Base-by-base conservation (phyloP, 2,888 invertebrate genomes). In the Epirrhoe alternata region DNA sequence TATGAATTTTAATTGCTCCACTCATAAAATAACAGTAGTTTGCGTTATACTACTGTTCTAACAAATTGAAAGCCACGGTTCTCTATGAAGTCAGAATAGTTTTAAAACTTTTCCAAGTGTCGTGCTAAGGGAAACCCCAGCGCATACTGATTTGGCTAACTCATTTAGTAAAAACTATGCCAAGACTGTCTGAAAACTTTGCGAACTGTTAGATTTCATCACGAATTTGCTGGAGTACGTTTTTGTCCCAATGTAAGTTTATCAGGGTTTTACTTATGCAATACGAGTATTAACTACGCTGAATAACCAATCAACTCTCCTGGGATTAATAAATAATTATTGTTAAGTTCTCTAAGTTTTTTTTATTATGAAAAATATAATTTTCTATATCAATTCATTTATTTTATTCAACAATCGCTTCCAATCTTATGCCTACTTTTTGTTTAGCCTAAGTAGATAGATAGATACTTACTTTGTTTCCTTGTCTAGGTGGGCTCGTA, bases 91-190 rank as follows among this genome's bases (percentile, higher is more conserved):
- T 14, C 50, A 24, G 50, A 58, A 58, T 58, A 58, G 50, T 58
- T 50, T 7, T 38, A 58, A 38, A 58, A 58, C 24, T 50, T 58
- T 49, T 49, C 17, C 17, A 38, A 50, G 50, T 47, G 33, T 12
- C 45, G 31, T 49, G 49, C 49, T 12, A 47, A 47, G 52, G 58
- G 33, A 47, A 53, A 53, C 58, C 42, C 49, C 58, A 52, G 51
- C 33, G 58, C 49, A 58, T 58, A 58, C 58, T 58, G 35, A 58
- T 58, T 51, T 58, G 16, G 50, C 58, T 58, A 38, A 50, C 38
- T 50, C 58, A 51, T 58, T 58, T 51, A 38, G 57, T 17, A 6
- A 17, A 6, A 47, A 47, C 38, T 10, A 42, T 42, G 12, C 38
- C 12, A 47, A 56, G 56, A 30, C 30, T 8, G 47, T 49, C 16